Evolutionary conservation across 1,140 invertebrate species (phyloP).

Genomic region (Nylanderia fulva): DNA sequence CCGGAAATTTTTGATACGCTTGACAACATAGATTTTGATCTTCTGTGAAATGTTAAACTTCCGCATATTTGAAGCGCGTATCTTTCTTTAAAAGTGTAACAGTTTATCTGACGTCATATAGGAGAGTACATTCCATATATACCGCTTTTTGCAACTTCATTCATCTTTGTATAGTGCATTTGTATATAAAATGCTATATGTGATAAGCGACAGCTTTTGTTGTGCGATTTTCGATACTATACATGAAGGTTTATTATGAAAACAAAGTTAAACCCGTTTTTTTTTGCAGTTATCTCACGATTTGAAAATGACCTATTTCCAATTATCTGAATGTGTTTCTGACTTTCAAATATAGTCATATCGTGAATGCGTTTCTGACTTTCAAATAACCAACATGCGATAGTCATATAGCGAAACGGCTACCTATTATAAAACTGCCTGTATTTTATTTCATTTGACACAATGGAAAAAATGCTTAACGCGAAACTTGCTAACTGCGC

Average conservation of each 20-base stretch:
- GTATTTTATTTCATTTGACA: slow-evolving; percentile 48
- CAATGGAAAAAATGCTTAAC: slow-evolving; percentile 49
- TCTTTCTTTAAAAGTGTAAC: slow-evolving; percentile 2
- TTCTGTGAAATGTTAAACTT: not conserved
- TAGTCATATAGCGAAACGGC: slow-evolving; percentile 3
- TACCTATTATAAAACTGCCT: slow-evolving; percentile 7
- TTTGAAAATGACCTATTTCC: not conserved
- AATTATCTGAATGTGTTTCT: not conserved
- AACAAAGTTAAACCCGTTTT: not conserved
- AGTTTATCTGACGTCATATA: not conserved
- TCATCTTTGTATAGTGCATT: not conserved
- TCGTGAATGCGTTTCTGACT: slow-evolving; percentile 9
- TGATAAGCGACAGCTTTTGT: not conserved
- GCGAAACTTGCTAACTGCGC: slow-evolving; percentile 36
- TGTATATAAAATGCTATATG: not conserved
- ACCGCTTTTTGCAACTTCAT: not conserved
- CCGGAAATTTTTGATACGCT: not conserved
- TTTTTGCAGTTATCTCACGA: not conserved
- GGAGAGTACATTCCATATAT: not conserved
- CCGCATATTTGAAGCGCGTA: not conserved
- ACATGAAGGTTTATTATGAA: not conserved
- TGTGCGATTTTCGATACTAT: not conserved
- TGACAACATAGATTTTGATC: not conserved
- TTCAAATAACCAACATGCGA: not conserved
- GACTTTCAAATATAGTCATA: slow-evolving; percentile 32